phyloP scores from a whole-genome alignment of 2,113 vertebrate species.

The Cygnus buccinator region DNA sequence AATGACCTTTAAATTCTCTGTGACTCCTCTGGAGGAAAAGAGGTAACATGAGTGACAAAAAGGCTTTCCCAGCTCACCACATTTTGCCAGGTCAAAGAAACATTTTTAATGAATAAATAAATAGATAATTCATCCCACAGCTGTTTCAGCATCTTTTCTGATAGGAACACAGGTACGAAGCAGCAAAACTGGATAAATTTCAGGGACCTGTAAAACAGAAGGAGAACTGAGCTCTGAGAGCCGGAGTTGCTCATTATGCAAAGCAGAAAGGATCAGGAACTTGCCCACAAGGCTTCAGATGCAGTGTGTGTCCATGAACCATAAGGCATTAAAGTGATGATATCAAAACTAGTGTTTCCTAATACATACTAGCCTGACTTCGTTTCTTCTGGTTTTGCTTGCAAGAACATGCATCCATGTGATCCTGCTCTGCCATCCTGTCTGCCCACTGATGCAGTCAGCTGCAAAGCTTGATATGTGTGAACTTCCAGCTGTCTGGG shows the following conservation, averaged over 20 bases:
- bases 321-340: not conserved
- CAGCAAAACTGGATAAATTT: not conserved
- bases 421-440: not conserved
- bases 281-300: not conserved
- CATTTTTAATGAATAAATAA: constrained; percentile 57
- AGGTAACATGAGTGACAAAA: constrained; percentile 49
- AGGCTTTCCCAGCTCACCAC: constrained; percentile 22
- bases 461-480: not conserved
- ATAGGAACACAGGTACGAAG: not conserved
- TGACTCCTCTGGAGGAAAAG: not conserved
- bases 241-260: not conserved
- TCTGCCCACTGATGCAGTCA: not conserved
- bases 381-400: not conserved
- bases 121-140: constrained; percentile 37
- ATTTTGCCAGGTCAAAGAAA: constrained; percentile 2
- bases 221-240: not conserved
- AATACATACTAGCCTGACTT: not conserved
- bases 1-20: constrained; percentile 65
- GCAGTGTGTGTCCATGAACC: not conserved
- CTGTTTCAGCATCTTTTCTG: not conserved
- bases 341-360: not conserved
- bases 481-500: not conserved
- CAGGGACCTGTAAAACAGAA: not conserved
- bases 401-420: accelerated
- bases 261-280: constrained; percentile 14